Percentiles rank a stretch among this genome's conserved stretches.
Conservation (phyloP, 2,113 vertebrate genomes). For the Tautogolabrus adspersus region DNA sequence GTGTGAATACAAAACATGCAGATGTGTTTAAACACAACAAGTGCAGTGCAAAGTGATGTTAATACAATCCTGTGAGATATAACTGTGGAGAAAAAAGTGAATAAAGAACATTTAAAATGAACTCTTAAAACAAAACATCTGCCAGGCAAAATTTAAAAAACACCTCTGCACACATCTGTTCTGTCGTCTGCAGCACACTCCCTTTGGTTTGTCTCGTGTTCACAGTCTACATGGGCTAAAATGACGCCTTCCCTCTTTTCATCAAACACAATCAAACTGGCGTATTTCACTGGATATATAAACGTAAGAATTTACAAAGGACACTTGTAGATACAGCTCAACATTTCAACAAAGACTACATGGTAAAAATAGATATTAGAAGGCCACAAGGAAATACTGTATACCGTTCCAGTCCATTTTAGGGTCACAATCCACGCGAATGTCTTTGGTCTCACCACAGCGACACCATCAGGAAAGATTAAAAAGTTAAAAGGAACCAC, state of each 20-base stretch:
- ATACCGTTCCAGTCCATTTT: too few relatives aligned
- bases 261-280: not conserved
- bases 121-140: not conserved
- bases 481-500: too few relatives aligned
- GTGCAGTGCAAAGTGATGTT: constrained; percentile 37
- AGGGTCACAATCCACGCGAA: too few relatives aligned
- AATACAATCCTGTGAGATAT: constrained; percentile 24
- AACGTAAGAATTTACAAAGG: constrained; percentile 24
- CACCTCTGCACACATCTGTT: not conserved
- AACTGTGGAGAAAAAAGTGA: not conserved
- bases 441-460: too few relatives aligned
- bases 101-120: not conserved
- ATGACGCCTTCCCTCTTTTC: constrained; percentile 1
- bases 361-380: too few relatives aligned
- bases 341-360: not conserved
- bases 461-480: too few relatives aligned
- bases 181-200: not conserved
- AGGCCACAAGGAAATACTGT: too few relatives aligned
- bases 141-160: not conserved
- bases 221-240: constrained; percentile 46
- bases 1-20: constrained; percentile 6
- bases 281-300: constrained; percentile 1
- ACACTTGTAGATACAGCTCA: constrained; percentile 15
- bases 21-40: constrained; percentile 19
- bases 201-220: constrained; percentile 25